phyloP scores from a whole-genome alignment of 2,888 invertebrate genomes.

The Cremastobaeus sp. region DNA sequence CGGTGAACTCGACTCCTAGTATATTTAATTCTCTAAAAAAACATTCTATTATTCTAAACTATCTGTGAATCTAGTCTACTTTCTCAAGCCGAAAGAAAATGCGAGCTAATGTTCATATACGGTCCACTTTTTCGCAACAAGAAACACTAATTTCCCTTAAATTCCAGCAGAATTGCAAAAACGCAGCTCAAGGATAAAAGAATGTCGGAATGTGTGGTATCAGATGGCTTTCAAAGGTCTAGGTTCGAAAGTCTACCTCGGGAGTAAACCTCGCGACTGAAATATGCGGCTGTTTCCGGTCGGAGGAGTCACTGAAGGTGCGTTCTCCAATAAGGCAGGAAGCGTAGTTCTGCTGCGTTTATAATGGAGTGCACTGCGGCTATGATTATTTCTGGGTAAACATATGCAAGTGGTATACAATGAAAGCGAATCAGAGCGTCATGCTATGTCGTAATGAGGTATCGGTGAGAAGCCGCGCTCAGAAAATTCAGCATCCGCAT shows the following conservation, averaged over 20 bases:
- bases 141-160: constrained; percentile 22
- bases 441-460: constrained; percentile 44
- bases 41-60: too few species aligned
- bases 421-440: constrained; percentile 58
- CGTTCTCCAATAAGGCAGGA: constrained; percentile 46
- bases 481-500: constrained; percentile 56
- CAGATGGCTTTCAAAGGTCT: constrained; percentile 23
- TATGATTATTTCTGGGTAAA: constrained; percentile 43
- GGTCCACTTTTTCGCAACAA: not conserved
- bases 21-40: too few species aligned
- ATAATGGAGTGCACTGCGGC: constrained; percentile 43
- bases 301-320: constrained; percentile 50
- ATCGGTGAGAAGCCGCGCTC: constrained; percentile 17
- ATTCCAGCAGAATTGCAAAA: not conserved
- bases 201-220: constrained; percentile 25
- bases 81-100: constrained; percentile 18
- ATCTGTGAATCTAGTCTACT: too few species aligned
- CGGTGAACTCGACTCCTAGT: too few species aligned
- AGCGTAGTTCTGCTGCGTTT: constrained; percentile 18
- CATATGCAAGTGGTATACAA: constrained; percentile 56
- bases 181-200: constrained; percentile 23
- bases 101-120: constrained; percentile 11
- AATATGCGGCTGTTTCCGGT: constrained; percentile 56
- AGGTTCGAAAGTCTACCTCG: constrained; percentile 26
- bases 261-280: constrained; percentile 17